Conservation (phyloP, 1,140 invertebrate species). For the Drosophila lini region DNA sequence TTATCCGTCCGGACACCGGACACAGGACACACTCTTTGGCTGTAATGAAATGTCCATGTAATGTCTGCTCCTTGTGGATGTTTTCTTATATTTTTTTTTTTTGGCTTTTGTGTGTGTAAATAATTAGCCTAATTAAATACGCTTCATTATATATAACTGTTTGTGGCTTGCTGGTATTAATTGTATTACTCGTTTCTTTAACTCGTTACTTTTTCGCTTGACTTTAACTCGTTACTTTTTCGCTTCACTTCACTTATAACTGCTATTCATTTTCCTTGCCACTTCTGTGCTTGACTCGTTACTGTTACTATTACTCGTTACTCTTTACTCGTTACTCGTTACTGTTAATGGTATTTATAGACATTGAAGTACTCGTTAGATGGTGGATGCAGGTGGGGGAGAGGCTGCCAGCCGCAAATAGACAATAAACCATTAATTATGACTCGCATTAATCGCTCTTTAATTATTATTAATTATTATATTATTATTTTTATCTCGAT, state of each 20-base stretch:
- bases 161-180: constrained; percentile 1
- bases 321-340: background rate
- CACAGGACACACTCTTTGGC: constrained; percentile 9
- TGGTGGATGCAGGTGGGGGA: constrained; percentile 25
- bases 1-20: constrained; percentile 18
- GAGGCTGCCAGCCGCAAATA: constrained; percentile 57
- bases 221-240: background rate
- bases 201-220: constrained; percentile 2
- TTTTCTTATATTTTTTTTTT: constrained; percentile 12
- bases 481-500: background rate
- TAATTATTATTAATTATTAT: constrained; percentile 37
- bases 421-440: constrained; percentile 76
- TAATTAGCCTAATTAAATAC: constrained; percentile 53
- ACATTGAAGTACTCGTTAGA: constrained; percentile 46
- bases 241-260: background rate
- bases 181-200: constrained; percentile 10
- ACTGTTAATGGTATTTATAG: constrained; percentile 38
- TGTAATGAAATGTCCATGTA: constrained; percentile 4
- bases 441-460: constrained; percentile 58
- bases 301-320: background rate
- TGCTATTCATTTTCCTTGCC: constrained; percentile 3
- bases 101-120: constrained; percentile 42
- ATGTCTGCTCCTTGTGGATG: constrained; percentile 10
- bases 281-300: background rate
- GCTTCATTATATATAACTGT: constrained; percentile 17